Base-by-base conservation (phyloP, 2,113 vertebrate species). In the Barbus barbus region DNA sequence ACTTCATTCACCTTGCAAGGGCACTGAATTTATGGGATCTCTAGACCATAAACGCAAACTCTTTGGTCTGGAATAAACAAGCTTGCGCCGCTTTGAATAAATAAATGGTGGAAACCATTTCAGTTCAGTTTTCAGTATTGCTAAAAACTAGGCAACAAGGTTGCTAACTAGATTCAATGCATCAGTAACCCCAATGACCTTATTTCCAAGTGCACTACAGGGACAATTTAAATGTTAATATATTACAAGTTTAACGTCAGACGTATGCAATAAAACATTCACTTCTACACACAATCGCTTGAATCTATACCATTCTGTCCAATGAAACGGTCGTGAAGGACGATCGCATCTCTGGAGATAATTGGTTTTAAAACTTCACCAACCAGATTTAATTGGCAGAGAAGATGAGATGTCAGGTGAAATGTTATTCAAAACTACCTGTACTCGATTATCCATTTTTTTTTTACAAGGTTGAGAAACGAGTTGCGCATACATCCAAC, bases 41-140 rank as follows among this genome's bases (percentile, higher is more conserved):
- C 71, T 83, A 63, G 75, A 80, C 82, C 75, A 83, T 86, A 81
- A 86, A 87, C 53, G 36, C 60, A 78, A 82, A 73, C 36, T 7
- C 28, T 73, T 82, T 69, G 53, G 75, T 53, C 67, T 83, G 82
- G 67, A 79, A 85, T 61, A 85, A 81, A 85, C 78, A 79, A 75
- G 53, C 69, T 28, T 85, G 77, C 5, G 33, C 84, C 28, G 67
- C 56, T 63, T 36, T 82, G 84, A 73, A 73, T 72, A 78, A 81
- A 85, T 85, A 81, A 85, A 81, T 38, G 41, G 28, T 56, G 28
- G 77, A 85, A 80, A 85, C 58, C 38, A 13, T 63, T 75, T 81
- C 16, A 53, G 31, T 81, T 81, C 24, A 9, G 53, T 22, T 56
- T 56, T 56, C 53, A 56, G 14, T 48, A 36, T 48, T 4, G 44